Evolutionary conservation across 2,797 vertebrate genomes (phyloP), one percentile per base, ranked within the genome.

Genomic region (Botia almorhae): DNA sequence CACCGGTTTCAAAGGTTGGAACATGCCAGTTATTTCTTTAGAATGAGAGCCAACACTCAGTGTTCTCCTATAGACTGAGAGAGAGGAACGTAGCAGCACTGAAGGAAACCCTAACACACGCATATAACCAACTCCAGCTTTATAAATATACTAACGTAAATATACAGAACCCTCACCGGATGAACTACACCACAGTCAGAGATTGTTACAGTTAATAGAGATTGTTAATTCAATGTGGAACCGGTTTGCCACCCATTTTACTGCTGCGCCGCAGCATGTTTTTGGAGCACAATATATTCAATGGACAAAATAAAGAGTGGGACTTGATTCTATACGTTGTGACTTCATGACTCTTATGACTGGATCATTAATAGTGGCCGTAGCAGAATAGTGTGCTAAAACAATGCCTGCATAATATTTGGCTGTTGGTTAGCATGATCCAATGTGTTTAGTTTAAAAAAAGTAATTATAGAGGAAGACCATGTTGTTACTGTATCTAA

Each of bases 21-120:
- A 23, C 68, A 48, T 7, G 56, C 69, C 61, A 81, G 81, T 81
- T 82, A 75, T 58, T 74, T 84, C 23, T 61, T 14, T 76, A 76
- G 3, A 46, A 6, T 50, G 63, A 23, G 69, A 83, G 77, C 83
- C 88, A 87, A 88, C 89, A 84, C 87, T 81, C 51, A 87, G 84
- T 89, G 88, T 89, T 92, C 89, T 90, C 87, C 85, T 70, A 68
- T 73, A 65, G 81, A 78, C 53, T 83, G 53, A 76, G 69, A 69
- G 53, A 11, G 26, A 68, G 76, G 69, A 73, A 73, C 77, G 48
- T 83, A 84, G 76, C 74, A 81, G 39, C 68, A 55, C 39, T 53
- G 16, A 56, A 60, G 36, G 56, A 71, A 50, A 67, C 26, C 55
- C 79, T 83, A 83, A 85, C 81, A 58, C 53, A 81, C 43, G 39